These are phyloP conservation scores for Dryococelus australis DNA, from an alignment of 2,888 invertebrate species.

Conservation along the genomic window DNA sequence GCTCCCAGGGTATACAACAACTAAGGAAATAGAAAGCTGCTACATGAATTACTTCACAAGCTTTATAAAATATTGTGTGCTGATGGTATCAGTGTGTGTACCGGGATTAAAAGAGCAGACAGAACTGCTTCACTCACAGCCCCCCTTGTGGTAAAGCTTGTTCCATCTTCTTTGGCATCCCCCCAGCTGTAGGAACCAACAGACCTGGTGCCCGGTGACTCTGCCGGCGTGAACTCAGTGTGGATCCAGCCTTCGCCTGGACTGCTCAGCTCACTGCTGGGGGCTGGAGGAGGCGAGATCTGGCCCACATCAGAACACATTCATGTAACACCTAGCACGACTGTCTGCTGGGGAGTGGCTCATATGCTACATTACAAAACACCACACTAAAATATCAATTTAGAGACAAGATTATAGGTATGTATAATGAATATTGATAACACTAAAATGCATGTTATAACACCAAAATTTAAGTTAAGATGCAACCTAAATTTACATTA, in stretches of 20 bases:
- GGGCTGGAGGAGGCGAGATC: constrained; percentile 6
- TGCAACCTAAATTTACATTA: too few relatives aligned
- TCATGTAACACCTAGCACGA: constrained; percentile 18
- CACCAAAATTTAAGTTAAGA: too few relatives aligned
- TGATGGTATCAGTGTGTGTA: too few relatives aligned
- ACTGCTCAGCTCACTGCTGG: constrained; percentile 63
- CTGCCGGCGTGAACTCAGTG: constrained; percentile 57
- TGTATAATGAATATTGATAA: too few relatives aligned
- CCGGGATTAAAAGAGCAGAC: too few relatives aligned
- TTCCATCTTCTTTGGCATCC: constrained; percentile 42
- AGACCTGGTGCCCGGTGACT: constrained; percentile 45
- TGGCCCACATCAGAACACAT: not conserved
- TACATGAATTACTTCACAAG: too few relatives aligned
- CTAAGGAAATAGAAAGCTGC: too few relatives aligned
- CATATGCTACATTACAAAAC: not conserved
- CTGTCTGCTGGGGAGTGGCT: not conserved
- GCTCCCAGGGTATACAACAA: too few relatives aligned
- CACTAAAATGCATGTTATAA: too few relatives aligned
- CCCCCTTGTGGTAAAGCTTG: constrained; percentile 34
- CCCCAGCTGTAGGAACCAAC: constrained; percentile 44
- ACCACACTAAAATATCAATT: too few relatives aligned
- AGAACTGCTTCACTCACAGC: constrained; percentile 7
- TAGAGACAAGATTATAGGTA: too few relatives aligned
- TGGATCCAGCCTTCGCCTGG: constrained; percentile 70
- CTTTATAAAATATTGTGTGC: too few relatives aligned